Evolutionary conservation across 2,797 vertebrate genomes (phyloP).

Genomic region (Aselliscus stoliczkanus): DNA sequence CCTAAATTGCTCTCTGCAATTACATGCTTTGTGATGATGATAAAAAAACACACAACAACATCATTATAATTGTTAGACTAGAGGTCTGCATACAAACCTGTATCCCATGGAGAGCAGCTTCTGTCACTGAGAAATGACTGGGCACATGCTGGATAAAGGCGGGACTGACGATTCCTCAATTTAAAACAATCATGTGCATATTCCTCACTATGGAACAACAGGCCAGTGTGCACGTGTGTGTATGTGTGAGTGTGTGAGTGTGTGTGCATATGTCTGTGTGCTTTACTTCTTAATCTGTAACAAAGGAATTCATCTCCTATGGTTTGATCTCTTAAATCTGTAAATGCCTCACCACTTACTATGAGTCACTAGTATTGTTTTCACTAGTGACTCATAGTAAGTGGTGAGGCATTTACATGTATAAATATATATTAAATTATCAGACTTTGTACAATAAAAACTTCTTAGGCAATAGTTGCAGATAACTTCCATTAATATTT

Average conservation of each 20-base stretch:
- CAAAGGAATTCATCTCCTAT: background rate
- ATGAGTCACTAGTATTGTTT: too few relatives aligned
- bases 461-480: background rate
- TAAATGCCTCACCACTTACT: too few relatives aligned
- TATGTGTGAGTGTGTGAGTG: background rate
- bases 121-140: background rate
- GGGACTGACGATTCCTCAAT: background rate
- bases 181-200: background rate
- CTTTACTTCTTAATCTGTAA: background rate
- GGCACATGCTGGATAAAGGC: background rate
- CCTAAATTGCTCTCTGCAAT: slow-evolving; percentile 57
- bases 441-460: slow-evolving; percentile 21
- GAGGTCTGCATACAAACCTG: background rate
- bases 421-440: slow-evolving; percentile 17
- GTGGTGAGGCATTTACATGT: background rate
- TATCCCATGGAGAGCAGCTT: background rate
- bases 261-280: background rate
- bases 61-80: slow-evolving; percentile 28
- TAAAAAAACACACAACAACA: slow-evolving; percentile 56
- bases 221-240: background rate
- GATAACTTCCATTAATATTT: background rate
- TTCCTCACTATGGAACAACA: background rate
- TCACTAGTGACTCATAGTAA: background rate
- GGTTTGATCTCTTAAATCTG: slow-evolving; percentile 33
- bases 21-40: slow-evolving; percentile 58